Conservation (phyloP, 1,140 invertebrate species). For the Calephelis virginiensis region DNA sequence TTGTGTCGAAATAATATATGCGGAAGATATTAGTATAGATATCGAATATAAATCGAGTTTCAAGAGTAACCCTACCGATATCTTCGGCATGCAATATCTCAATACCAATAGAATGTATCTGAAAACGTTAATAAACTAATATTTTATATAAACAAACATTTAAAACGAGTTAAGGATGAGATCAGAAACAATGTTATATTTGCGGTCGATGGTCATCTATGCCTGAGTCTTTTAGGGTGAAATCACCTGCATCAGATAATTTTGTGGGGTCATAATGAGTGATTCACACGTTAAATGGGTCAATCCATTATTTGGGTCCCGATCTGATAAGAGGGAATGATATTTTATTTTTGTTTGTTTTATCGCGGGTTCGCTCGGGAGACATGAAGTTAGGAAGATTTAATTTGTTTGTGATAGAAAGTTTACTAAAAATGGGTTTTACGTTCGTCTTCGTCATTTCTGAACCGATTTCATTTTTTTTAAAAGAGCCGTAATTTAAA, state of each 20-base stretch:
- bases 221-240: not conserved
- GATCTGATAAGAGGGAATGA: constrained; percentile 65
- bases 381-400: constrained; percentile 26
- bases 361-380: constrained; percentile 51
- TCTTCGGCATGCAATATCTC: not conserved
- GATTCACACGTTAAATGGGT: constrained; percentile 67
- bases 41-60: no score
- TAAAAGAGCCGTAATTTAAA: no score
- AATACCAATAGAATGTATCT: not conserved
- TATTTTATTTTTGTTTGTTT: constrained; percentile 63
- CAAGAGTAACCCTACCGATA: not conserved
- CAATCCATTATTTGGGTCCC: constrained; percentile 63
- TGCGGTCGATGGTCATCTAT: constrained; percentile 15
- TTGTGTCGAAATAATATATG: no score
- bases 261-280: constrained; percentile 48
- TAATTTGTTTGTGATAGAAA: constrained; percentile 27
- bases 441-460: no score
- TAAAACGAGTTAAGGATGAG: constrained; percentile 23
- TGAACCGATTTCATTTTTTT: no score
- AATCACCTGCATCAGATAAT: not conserved
- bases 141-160: constrained; percentile 33
- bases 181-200: constrained; percentile 17
- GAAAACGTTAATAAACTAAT: constrained; percentile 32
- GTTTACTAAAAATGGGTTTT: no score
- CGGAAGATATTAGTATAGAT: no score